Conservation (phyloP, 2,113 vertebrate species). For the Fregetta grallaria region DNA sequence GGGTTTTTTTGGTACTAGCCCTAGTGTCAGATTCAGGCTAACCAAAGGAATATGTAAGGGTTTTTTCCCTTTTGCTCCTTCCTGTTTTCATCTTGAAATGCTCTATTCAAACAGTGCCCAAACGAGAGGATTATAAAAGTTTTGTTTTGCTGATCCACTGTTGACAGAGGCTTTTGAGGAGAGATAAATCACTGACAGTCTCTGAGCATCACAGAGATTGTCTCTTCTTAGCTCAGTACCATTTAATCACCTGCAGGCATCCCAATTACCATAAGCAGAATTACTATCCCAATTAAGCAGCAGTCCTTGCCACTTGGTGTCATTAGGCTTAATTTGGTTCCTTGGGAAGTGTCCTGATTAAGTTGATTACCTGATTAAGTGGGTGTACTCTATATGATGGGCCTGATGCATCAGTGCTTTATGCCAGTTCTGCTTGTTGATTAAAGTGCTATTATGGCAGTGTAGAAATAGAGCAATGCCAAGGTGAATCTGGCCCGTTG, state of each 20-base stretch:
- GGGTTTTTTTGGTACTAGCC: background rate
- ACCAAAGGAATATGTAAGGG: background rate
- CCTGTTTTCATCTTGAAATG: background rate
- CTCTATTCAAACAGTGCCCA: background rate
- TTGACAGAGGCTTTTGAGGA: slow-evolving; percentile 52
- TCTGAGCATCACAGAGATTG: slow-evolving; percentile 47
- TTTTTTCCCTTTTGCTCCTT: background rate
- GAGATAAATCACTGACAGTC: slow-evolving; percentile 48
- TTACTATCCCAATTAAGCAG: slow-evolving; percentile 74
- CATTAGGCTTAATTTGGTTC: slow-evolving; percentile 76
- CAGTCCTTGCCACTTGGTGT: slow-evolving; percentile 68
- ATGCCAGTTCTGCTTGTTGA: slow-evolving; percentile 48
- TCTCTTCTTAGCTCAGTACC: slow-evolving; percentile 51
- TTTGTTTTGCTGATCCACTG: slow-evolving; percentile 37
- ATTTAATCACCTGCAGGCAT: slow-evolving; percentile 74
- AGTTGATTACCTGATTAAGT: slow-evolving; percentile 75
- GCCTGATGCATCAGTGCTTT: slow-evolving; percentile 51
- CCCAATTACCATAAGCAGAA: slow-evolving; percentile 72
- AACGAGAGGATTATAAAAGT: background rate
- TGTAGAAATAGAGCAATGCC: background rate
- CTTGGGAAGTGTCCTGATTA: slow-evolving; percentile 75
- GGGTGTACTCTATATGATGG: slow-evolving; percentile 59
- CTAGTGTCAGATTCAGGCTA: background rate
- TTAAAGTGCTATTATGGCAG: slow-evolving; percentile 37
- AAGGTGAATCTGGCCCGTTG: slow-evolving; percentile 34